Base-by-base conservation (phyloP, 2,888 invertebrate species). In the Drosophila peninsularis region DNA sequence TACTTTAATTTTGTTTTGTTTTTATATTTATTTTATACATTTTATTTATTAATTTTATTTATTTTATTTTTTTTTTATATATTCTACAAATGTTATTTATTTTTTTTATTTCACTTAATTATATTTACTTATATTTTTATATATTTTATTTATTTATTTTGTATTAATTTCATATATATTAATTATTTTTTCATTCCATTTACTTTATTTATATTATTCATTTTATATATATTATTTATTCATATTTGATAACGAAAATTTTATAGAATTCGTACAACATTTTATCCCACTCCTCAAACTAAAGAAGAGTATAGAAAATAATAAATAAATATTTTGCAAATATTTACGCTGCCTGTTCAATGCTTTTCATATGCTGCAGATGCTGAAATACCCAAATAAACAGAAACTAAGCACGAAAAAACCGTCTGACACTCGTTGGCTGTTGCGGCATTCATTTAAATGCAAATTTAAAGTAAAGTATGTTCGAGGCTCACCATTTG, bases 401-500 rank as follows among this genome's bases (percentile, higher is more conserved):
- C 13, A 44, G 3, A 21, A 13, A 36, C 36, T 36, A 6, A 36
- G 36, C 3, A 36, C 1, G 2, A 36, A 14, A 36, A 36, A 21
- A 5, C 6, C 19, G 19, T 42, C 19, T 19, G 32, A 11, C 32
- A 32, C 32, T 32, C 32, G 11, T 32, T 32, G 19, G 19, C 11
- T 13, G 9, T 13, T 19, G 11, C 41, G 19, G 19, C 60, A 45
- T 69, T 72, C 78, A 80, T 77, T 80, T 72, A 69, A 52, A 72
- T 77, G 80, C 52, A 77, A 69, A 77, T 80, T 72, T 62, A 80
- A 64, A 68, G 61, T 67, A 50, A 49, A 49, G 30, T 61, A 60
- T 45, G n/a, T 24, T 21, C 30, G 30, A 19, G 32, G 11, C 19
- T 19, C 7, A 45, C 14, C 37, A 13, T 44, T 62, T 30, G 14